Evolutionary conservation across 2,888 invertebrate genomes (phyloP), one percentile per base, ranked within the genome.

Genomic region (Reticulitermes lucifugus): DNA sequence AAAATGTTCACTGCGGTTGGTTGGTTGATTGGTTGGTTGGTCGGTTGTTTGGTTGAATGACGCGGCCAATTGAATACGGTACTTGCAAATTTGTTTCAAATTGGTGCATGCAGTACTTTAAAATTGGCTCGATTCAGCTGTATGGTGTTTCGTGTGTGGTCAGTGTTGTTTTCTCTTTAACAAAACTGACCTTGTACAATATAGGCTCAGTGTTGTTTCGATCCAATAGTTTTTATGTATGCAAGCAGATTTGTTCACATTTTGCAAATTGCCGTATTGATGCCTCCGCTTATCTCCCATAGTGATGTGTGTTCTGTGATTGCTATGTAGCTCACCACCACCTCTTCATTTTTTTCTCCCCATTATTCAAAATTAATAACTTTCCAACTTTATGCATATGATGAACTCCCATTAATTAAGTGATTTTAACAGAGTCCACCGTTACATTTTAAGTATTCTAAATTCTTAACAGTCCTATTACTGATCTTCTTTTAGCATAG

Each of bases 251-350:
- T 81, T 81, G 75, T 84, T 41, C 41, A 60, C 60, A 65, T 43
- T 79, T 79, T 84, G 79, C 70, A 70, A 79, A 84, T 65, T 46
- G 75, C 79, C 43, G 41, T 79, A 80, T 70, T 84, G 71, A 84
- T 84, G 79, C 79, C 80, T 80, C 71, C 80, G 71, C 71, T 81
- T 80, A 73, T 35, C 46, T 73, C 84, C 79, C 84, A 84, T 81
- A 84, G 79, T 84, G 81, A 65, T 79, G 85, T 85, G 85, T 86
- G 84, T 86, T 83, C 59, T 86, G 84, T 75, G 82, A 86, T 70
- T 86, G 84, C 84, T 81, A 83, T 83, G 86, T 84, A 86, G 86
- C 75, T 85, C 85, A 83, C 85, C 82, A 85, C 46, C 51, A 55
- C 71, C 43, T 79, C 43, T 84, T 84, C 25, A 65, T 59, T 65